Base-by-base conservation (phyloP, 2,113 vertebrate species). In the Tachysurus vachellii region DNA sequence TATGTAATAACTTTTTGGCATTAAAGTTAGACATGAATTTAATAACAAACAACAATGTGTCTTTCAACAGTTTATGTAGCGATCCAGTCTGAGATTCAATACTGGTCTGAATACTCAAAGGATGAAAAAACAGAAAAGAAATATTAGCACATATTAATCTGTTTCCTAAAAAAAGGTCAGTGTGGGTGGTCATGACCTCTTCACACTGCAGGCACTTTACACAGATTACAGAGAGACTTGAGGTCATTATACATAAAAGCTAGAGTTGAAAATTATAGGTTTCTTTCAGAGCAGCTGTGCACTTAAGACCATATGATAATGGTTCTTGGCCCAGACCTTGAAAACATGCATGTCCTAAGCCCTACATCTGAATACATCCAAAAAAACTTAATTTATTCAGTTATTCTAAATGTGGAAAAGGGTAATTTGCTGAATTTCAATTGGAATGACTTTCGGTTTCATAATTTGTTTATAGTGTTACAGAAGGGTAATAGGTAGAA, bases 261-360 rank as follows among this genome's bases (percentile, higher is more conserved):
- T 66, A 13, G 31, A 31, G 31, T 31, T 84, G 56, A 81, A 84
- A 86, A 88, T 88, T 42, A 82, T 36, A 81, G 89, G 79, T 50
- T 56, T 64, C 66, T 77, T 66, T 44, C 42, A 80, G 71, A 83
- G 12, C 75, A 84, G 61, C 84, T 85, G 80, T 88, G 66, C 84
- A 84, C 77, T 70, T 62, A 71, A 79, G 80, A 85, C 76, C 82
- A 73, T 68, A 82, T 59, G 62, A 64, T 81, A 82, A 66, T 71
- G 44, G 53, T 17, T 23, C 28, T 85, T n/a, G 17, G 68, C 56
- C 80, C 86, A 80, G 31, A 56, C 62, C 54, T 80, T 79, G 61
- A 88, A 21, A 84, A 61, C 7, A 59, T 17, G 4, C 9, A 2
- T 57, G 77, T 80, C 21, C 28, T 80, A 28, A 36, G 28, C 16